Evolutionary conservation across 2,888 invertebrate species (phyloP).

Genomic region (Tetrapedia diversipes): DNA sequence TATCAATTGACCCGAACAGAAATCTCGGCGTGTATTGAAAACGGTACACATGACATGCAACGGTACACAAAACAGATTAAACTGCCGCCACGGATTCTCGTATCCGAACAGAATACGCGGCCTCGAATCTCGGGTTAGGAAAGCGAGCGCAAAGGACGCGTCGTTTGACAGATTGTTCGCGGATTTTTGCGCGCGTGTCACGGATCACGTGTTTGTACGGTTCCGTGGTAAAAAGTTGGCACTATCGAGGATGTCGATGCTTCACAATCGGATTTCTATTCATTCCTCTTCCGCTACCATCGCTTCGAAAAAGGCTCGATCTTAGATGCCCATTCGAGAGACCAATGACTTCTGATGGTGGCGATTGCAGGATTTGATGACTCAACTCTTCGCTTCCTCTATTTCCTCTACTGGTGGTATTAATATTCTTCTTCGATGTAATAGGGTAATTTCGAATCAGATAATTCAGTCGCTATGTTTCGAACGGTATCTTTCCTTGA

Average conservation of each 20-base stretch:
- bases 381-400: background rate
- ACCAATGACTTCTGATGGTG: background rate
- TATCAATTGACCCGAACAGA: no score
- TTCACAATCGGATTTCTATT: slow-evolving; percentile 1
- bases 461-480: no score
- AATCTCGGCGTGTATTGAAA: no score
- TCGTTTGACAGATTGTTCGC: slow-evolving; percentile 27
- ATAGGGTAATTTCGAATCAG: no score
- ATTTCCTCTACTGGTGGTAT: background rate
- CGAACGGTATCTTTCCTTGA: no score
- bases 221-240: background rate
- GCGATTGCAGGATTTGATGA: background rate
- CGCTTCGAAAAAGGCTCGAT: slow-evolving; percentile 6
- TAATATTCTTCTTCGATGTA: background rate
- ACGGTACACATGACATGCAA: no score
- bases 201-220: slow-evolving; percentile 2
- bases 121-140: background rate
- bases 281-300: background rate
- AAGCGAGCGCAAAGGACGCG: background rate
- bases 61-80: no score
- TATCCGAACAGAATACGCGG: slow-evolving; percentile 16
- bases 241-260: slow-evolving; percentile 13
- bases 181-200: slow-evolving; percentile 31
- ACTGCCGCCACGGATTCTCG: slow-evolving; percentile 26
- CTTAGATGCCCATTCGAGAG: background rate